phyloP scores from a whole-genome alignment of 2,888 invertebrate species.

The Amphipyra berbera region DNA sequence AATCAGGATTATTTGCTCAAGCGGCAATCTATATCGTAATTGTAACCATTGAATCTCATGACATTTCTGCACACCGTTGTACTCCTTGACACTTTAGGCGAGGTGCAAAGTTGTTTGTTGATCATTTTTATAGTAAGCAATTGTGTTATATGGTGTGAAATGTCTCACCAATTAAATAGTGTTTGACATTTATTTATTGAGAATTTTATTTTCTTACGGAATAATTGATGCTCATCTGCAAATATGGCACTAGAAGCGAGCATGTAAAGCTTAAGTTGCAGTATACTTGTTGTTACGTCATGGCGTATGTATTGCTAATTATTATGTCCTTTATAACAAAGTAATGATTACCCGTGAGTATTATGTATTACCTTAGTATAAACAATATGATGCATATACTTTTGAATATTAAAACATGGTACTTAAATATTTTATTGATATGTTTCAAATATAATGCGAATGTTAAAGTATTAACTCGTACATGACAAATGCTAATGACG shows the following conservation, averaged over 20 bases:
- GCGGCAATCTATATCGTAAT: conserved; percentile 80
- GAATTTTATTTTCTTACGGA: conserved; percentile 89
- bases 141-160: conserved; percentile 88
- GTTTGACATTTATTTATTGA: conserved; percentile 90
- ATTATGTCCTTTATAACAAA: conserved; percentile 58
- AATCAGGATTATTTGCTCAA: conserved; percentile 88
- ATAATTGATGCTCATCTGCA: conserved; percentile 88
- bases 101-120: conserved; percentile 89
- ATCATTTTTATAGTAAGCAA: conserved; percentile 89
- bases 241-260: conserved; percentile 83
- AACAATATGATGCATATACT: conserved; percentile 49
- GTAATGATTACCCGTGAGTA: conserved; percentile 61
- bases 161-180: conserved; percentile 87
- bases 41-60: conserved; percentile 88
- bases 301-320: conserved; percentile 65
- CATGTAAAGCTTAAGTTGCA: conserved; percentile 70
- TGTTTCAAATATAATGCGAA: conserved; percentile 54
- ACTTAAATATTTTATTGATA: conserved; percentile 73
- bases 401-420: conserved; percentile 65
- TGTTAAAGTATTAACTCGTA: conserved; percentile 68
- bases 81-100: conserved; percentile 79
- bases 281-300: conserved; percentile 67
- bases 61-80: conserved; percentile 82
- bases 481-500: conserved; percentile 72
- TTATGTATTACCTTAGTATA: conserved; percentile 56